A percentile compares a stretch with the other conserved stretches of the same genome.
phyloP scores from a whole-genome alignment of 2,888 invertebrate genomes.

The Bimastos eiseni region DNA sequence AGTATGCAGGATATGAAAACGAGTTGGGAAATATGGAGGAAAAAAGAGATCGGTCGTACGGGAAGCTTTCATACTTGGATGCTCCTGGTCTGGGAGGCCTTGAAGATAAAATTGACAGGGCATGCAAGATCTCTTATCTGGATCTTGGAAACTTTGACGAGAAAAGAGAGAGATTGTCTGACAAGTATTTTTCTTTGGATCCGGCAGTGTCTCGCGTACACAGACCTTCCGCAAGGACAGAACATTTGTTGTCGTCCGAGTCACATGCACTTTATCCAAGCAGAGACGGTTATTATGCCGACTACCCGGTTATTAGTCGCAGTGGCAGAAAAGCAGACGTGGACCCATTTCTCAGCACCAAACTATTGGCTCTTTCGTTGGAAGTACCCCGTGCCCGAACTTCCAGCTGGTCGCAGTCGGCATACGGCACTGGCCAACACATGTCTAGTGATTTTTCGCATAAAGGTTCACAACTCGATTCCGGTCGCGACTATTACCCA shows the following conservation, averaged over 20 bases:
- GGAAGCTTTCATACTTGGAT: not conserved
- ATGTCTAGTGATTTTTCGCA: too few relatives aligned
- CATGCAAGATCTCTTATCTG: not conserved
- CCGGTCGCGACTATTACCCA: not conserved
- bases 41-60: not conserved
- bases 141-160: constrained; percentile 8
- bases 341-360: not conserved
- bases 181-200: too few relatives aligned
- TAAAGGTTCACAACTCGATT: not conserved
- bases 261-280: not conserved
- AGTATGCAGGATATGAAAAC: constrained; percentile 6
- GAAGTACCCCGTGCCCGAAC: not conserved
- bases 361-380: not conserved
- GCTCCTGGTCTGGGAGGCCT: not conserved
- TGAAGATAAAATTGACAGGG: not conserved
- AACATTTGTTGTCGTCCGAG: too few relatives aligned
- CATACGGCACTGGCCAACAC: not conserved
- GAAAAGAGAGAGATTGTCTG: too few relatives aligned
- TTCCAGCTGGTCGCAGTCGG: not conserved
- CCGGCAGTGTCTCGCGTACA: not conserved
- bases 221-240: not conserved
- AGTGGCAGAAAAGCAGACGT: too few relatives aligned
- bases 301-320: not conserved
- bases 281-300: not conserved
- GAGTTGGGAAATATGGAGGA: not conserved